phyloP scores from a whole-genome alignment of 2,888 invertebrate genomes.

The Chloroclysta siterata region DNA sequence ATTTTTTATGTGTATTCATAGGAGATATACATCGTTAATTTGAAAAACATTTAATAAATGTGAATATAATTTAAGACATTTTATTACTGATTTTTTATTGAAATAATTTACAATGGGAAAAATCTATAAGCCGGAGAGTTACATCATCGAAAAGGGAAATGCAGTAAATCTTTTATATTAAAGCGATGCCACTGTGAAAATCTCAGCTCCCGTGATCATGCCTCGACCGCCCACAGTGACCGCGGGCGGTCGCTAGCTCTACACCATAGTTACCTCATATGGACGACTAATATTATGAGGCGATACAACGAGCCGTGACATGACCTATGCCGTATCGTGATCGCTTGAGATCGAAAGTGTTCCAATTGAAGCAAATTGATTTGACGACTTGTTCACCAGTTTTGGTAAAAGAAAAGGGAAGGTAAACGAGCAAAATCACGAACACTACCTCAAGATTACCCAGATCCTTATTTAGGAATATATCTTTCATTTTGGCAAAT shows the following conservation, averaged over 20 bases:
- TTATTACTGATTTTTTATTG: conserved; percentile 6
- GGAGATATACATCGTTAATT: conserved; percentile 10
- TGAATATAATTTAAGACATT: conserved; percentile 8
- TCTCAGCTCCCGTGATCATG: conserved; percentile 40
- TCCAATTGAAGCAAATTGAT: conserved; percentile 34
- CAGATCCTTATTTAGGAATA: conserved; percentile 33
- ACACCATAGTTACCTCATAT: conserved; percentile 48
- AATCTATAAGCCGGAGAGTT: conserved; percentile 17
- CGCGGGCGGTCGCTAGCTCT: conserved; percentile 33
- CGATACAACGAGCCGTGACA: conserved; percentile 42
- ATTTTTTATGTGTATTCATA: conserved; percentile 8
- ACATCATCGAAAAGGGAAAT: conserved; percentile 19
- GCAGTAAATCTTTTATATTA: conserved; percentile 30
- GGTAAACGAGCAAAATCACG: conserved; percentile 25
- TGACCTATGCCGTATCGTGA: conserved; percentile 50
- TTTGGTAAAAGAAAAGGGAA: conserved; percentile 33
- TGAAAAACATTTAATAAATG: conserved; percentile 8
- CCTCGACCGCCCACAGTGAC: conserved; percentile 37
- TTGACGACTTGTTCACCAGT: conserved; percentile 37
- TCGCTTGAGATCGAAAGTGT: conserved; percentile 51
- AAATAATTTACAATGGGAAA: conserved; percentile 7
- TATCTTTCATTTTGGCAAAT: conserved; percentile 54
- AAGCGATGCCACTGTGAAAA: conserved; percentile 43
- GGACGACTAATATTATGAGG: conserved; percentile 45
- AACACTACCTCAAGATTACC: conserved; percentile 16